Base-by-base conservation (phyloP, 1,140 invertebrate species). In the Cyrtorhinus lividipennis region DNA sequence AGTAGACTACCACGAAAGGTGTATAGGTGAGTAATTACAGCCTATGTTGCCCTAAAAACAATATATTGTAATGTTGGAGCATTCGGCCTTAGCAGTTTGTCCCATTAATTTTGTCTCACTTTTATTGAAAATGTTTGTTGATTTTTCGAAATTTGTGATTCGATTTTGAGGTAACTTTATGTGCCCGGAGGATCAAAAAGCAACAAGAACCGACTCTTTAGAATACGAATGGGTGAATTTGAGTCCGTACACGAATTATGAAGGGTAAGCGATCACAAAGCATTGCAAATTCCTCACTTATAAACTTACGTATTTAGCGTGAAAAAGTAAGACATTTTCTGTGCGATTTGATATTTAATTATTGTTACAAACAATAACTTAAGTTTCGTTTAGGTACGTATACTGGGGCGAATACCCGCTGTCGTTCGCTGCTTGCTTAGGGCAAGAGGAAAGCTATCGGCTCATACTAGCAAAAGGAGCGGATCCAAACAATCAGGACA, bases 321-420 rank as follows among this genome's bases (percentile, higher is more conserved):
- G n/a, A n/a, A n/a, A n/a, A n/a, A n/a, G n/a, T n/a, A n/a, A n/a
- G n/a, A n/a, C n/a, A n/a, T n/a, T n/a, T n/a, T n/a, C n/a, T n/a
- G n/a, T n/a, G n/a, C n/a, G n/a, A n/a, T n/a, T n/a, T n/a, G n/a
- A n/a, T n/a, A n/a, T n/a, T n/a, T n/a, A n/a, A n/a, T n/a, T n/a
- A n/a, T n/a, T n/a, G n/a, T n/a, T 18, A n/a, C 30, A n/a, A 48
- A 56, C 15, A 5, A 5, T 5, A 56, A 23, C 20, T 56, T 56
- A n/a, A 56, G 12, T 18, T 24, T 22, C 20, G 25, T 24, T 24
- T 24, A 92, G 90, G 5, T 94, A 96, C 74, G 92, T 96, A 0
- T 98, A 98, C 74, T 98, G 94, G 90, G 95, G 95, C 27, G 95
- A 98, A 76, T 98, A 97, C 77, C 94, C 96, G 0, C 74, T 98